These are phyloP conservation scores for Siderastrea siderea DNA, from an alignment of 92 coral and sea anemone species.

Conservation along the genomic window DNA sequence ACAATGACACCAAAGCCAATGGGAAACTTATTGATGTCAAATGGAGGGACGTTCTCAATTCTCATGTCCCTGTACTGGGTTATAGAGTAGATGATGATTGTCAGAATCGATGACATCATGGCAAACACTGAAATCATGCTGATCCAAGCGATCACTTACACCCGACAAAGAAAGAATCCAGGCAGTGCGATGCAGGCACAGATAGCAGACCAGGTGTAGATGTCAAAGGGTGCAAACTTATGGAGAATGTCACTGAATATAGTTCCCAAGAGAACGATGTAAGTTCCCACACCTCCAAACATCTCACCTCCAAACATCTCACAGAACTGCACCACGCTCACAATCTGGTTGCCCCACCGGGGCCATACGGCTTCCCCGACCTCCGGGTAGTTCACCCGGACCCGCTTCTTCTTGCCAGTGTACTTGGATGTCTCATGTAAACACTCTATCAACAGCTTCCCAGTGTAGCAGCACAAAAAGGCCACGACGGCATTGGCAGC, in stretches of 20 bases:
- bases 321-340: constrained; percentile 82
- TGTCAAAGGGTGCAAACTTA: constrained; percentile 60
- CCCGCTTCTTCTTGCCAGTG: constrained; percentile 75
- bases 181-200: constrained; percentile 80
- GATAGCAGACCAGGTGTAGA: constrained; percentile 79
- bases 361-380: constrained; percentile 93
- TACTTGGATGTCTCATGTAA: constrained; percentile 74
- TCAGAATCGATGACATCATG: constrained; percentile 71
- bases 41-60: constrained; percentile 67
- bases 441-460: constrained; percentile 82
- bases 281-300: constrained; percentile 83
- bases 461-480: constrained; percentile 82
- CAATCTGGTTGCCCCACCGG: constrained; percentile 81
- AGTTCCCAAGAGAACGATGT: constrained; percentile 80
- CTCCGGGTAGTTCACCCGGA: constrained; percentile 83
- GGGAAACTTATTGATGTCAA: constrained; percentile 71
- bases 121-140: constrained; percentile 89
- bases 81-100: constrained; percentile 72
- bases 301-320: constrained; percentile 94
- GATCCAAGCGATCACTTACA: constrained; percentile 88
- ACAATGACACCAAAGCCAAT: constrained; percentile 90
- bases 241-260: constrained; percentile 68
- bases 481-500: constrained; percentile 75
- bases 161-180: constrained; percentile 75
- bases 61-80: constrained; percentile 70